A percentile compares a stretch with the other conserved stretches of the same genome.
Conservation (phyloP, 2,888 invertebrate species). For the Dryococelus australis region DNA sequence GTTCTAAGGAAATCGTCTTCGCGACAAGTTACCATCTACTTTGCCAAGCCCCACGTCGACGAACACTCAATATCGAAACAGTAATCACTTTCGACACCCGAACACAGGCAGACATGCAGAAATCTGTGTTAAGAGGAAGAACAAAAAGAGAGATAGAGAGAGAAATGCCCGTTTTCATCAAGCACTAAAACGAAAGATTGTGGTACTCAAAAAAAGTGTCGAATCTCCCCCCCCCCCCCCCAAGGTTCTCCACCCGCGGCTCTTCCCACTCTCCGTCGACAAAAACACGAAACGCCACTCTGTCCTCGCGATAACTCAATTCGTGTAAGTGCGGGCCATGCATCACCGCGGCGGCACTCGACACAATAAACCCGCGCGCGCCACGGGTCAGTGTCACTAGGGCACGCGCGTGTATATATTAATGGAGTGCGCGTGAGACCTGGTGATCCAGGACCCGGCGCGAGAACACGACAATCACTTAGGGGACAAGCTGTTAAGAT, state of each 20-base stretch:
- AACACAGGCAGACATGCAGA: background rate
- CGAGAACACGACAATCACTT: conserved; percentile 11
- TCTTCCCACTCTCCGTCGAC: background rate
- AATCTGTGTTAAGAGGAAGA: background rate
- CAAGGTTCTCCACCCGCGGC: background rate
- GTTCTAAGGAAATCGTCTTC: no score
- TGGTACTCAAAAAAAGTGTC: background rate
- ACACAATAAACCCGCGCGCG: background rate
- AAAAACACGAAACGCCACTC: background rate
- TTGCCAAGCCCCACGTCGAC: background rate
- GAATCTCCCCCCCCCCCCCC: background rate
- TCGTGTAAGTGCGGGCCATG: background rate
- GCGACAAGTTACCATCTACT: no score
- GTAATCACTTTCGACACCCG: background rate
- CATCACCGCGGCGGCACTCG: no score
- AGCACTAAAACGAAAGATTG: background rate
- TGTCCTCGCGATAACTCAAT: background rate
- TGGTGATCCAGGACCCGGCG: background rate
- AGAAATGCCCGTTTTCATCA: background rate
- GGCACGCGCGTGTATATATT: background rate
- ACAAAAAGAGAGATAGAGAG: background rate
- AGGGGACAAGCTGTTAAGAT: conserved; percentile 23
- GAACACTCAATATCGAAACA: background rate
- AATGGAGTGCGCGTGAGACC: background rate
- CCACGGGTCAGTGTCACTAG: background rate